Evolutionary conservation across 2,797 vertebrate species (phyloP).

Genomic region (Phataginus tricuspis): DNA sequence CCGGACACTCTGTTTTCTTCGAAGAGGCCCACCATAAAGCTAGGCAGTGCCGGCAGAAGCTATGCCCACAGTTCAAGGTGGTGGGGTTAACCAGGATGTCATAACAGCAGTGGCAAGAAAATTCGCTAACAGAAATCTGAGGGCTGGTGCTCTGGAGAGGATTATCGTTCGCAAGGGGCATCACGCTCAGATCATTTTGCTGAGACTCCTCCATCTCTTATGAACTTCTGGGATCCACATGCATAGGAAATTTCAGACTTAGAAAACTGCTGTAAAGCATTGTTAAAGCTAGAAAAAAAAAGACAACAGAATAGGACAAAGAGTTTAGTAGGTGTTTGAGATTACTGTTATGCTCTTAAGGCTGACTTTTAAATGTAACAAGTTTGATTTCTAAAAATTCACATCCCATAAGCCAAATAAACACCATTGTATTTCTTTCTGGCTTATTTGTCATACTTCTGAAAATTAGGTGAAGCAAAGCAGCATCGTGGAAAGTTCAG

Average conservation of each 20-base stretch:
- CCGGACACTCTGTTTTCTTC: conserved; percentile 94
- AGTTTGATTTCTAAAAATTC: background rate
- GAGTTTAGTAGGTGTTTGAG: background rate
- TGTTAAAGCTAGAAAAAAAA: conserved; percentile 71
- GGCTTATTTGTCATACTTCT: background rate
- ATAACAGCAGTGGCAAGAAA: conserved; percentile 97
- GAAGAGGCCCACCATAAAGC: conserved; percentile 95
- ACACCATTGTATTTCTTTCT: background rate
- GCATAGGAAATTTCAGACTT: background rate
- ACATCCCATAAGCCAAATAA: background rate
- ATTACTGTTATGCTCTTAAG: background rate
- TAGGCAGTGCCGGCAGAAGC: conserved; percentile 96
- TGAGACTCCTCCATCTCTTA: conserved; percentile 86
- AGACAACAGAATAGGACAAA: background rate
- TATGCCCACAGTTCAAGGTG: conserved; percentile 97
- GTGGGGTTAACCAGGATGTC: conserved; percentile 96
- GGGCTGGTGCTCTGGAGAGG: background rate
- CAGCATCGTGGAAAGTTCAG: background rate
- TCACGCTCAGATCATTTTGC: background rate
- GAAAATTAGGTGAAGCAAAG: conserved; percentile 13
- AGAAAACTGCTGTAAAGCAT: conserved; percentile 51
- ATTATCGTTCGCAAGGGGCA: background rate
- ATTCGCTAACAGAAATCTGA: conserved; percentile 90
- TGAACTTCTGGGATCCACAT: conserved; percentile 20
- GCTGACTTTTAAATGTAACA: conserved; percentile 27